A percentile compares a stretch with the other conserved stretches of the same genome.
phyloP scores from a whole-genome alignment of 2,113 vertebrate species.

The Anhinga anhinga region DNA sequence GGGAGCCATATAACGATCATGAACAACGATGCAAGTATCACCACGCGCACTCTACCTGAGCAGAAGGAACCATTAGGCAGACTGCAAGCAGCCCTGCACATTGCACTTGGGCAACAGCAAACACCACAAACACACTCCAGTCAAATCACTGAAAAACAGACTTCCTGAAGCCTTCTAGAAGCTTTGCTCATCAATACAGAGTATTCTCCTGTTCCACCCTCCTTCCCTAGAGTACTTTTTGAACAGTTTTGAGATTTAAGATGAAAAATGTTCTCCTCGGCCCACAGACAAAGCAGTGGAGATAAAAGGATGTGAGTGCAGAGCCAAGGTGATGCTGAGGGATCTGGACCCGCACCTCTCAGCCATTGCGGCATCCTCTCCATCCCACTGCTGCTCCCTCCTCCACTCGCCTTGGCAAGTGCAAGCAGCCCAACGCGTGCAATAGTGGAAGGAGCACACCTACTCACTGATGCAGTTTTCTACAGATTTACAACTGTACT shows the following conservation, averaged over 20 bases:
- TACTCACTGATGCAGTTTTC: neutral
- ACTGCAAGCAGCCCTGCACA: neutral
- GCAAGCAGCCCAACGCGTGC: neutral
- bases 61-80: neutral
- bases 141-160: neutral
- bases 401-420: neutral
- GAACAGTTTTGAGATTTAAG: neutral
- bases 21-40: neutral
- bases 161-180: neutral
- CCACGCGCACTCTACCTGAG: neutral
- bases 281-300: neutral
- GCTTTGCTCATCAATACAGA: neutral
- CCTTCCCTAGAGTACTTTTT: neutral
- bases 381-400: neutral
- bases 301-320: neutral
- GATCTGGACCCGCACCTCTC: accelerated
- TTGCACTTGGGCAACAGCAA: neutral
- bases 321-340: neutral
- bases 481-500: neutral
- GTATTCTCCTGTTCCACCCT: neutral
- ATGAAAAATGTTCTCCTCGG: neutral
- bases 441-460: accelerated
- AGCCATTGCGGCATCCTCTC: neutral
- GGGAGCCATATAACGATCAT: neutral
- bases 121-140: neutral